A percentile compares a stretch with the other conserved stretches of the same genome.
These are phyloP conservation scores for Tenthredo amoena DNA, from an alignment of 2,888 invertebrate species.

Conservation along the genomic window DNA sequence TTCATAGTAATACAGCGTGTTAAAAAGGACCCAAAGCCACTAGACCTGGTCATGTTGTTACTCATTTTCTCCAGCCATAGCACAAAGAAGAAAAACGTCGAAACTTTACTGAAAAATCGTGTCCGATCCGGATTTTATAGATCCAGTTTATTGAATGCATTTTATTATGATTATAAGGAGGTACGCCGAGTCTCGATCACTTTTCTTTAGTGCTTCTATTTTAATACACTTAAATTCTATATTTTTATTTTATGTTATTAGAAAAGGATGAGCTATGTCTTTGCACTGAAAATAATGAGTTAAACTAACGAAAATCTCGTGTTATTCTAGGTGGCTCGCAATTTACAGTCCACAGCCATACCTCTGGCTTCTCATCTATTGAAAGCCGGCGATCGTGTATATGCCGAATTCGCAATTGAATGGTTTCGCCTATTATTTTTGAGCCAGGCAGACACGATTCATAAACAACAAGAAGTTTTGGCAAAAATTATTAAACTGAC, in stretches of 20 bases:
- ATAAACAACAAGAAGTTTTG: constrained; percentile 72
- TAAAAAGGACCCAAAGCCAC: constrained; percentile 82
- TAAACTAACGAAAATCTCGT: neutral
- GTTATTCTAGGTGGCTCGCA: constrained; percentile 66
- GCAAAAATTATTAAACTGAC: constrained; percentile 71
- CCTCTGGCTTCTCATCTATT: constrained; percentile 69
- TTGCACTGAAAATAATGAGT: neutral
- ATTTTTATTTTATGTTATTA: constrained; percentile 78
- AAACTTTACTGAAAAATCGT: constrained; percentile 83
- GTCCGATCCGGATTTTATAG: constrained; percentile 83
- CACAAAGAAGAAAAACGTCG: constrained; percentile 82
- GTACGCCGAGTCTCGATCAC: constrained; percentile 60
- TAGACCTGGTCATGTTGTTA: constrained; percentile 85
- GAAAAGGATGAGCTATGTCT: too few relatives aligned
- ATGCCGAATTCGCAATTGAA: constrained; percentile 70
- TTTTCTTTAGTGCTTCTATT: constrained; percentile 80
- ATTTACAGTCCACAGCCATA: constrained; percentile 68
- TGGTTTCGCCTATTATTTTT: constrained; percentile 73
- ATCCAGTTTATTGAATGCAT: constrained; percentile 80
- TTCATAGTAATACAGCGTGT: constrained; percentile 80
- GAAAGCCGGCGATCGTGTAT: constrained; percentile 68
- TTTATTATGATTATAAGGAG: constrained; percentile 71
- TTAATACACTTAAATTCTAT: constrained; percentile 80
- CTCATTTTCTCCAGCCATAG: constrained; percentile 83
- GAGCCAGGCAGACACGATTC: constrained; percentile 65